Evolutionary conservation across 1,140 invertebrate species (phyloP), one percentile per base, ranked within the genome.

Genomic region (Orius insidiosus): DNA sequence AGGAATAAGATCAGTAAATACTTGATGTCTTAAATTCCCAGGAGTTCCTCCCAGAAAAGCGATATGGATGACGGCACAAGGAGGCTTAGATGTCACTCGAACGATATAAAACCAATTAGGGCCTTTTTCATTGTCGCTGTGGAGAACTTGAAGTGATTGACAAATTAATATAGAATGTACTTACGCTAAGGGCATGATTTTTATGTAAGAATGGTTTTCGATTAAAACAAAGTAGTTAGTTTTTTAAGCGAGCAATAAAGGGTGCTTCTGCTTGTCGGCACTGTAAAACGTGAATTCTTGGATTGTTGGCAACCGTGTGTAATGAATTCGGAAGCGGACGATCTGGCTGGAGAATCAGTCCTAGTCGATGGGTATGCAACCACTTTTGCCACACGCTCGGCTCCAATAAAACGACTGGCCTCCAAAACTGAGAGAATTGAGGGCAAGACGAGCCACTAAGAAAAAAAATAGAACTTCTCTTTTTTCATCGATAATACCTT

Each of bases 191-290:
- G 58, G 59, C 38, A 84, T 64, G 34, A 85, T 73, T 58, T 78
- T 80, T 16, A 87, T 70, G 53, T 85, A 87, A 7, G 78, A 79
- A 54, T 84, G 74, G 62, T 82, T 80, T 59, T 86, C 81, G 15
- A 86, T 70, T 1, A 87, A 67, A 0, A 80, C 73, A 63, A 86
- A 1, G 78, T 75, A 32, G 71, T 70, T 71, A 74, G 80, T 38
- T 76, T 70, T 53, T 74, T 73, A 4, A 85, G 60, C 53, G 78
- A 67, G 1, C 66, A 67, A 52, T 75, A 76, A 0, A 85, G 60
- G 2, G 75, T 69, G 72, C 70, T 1, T 72, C 67, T 1, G 80
- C 77, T 60, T 83, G 78, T 18, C 78, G 64, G 59, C 77, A 83
- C 56, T 80, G 76, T 9, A 85, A 68, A 15, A 71, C 64, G 48